Percentiles rank a stretch among this genome's conserved stretches.
These are phyloP conservation scores for Coptodon rendalli DNA, from an alignment of 2,113 vertebrate genomes.

Conservation along the genomic window DNA sequence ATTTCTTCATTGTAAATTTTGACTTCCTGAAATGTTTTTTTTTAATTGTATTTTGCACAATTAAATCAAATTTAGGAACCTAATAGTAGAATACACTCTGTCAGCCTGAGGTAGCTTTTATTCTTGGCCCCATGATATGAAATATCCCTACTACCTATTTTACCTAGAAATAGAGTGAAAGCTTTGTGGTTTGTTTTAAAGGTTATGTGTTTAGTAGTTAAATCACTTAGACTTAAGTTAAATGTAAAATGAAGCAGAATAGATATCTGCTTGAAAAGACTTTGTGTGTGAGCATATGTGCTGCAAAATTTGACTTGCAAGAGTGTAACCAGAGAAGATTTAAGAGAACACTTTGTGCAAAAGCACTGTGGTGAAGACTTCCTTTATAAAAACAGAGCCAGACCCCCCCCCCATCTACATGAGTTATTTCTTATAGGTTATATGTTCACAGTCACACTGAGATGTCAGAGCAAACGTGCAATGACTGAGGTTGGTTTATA, in stretches of 20 bases:
- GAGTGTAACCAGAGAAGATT: background rate
- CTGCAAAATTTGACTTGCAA: background rate
- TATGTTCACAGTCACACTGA: background rate
- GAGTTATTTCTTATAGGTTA: background rate
- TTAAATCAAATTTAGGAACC: background rate
- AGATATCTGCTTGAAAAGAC: background rate
- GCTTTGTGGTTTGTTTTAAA: background rate
- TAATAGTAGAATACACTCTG: background rate
- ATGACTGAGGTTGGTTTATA: background rate
- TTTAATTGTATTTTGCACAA: background rate
- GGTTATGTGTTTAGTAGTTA: background rate
- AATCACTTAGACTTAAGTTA: background rate
- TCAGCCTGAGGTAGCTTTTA: background rate
- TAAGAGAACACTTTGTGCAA: background rate
- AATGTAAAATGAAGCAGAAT: background rate
- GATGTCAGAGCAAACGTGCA: background rate
- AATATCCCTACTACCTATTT: background rate
- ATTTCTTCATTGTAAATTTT: background rate
- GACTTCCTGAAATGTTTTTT: background rate
- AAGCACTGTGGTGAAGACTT: conserved; percentile 14
- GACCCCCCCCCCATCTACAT: fast-evolving
- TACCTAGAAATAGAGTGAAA: background rate
- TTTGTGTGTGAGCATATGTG: background rate
- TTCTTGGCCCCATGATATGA: background rate
- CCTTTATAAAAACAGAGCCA: background rate